Percentiles rank a stretch among this genome's conserved stretches.
These are phyloP conservation scores for Rhombomys opimus DNA, from an alignment of 2,113 vertebrate genomes.

Conservation along the genomic window DNA sequence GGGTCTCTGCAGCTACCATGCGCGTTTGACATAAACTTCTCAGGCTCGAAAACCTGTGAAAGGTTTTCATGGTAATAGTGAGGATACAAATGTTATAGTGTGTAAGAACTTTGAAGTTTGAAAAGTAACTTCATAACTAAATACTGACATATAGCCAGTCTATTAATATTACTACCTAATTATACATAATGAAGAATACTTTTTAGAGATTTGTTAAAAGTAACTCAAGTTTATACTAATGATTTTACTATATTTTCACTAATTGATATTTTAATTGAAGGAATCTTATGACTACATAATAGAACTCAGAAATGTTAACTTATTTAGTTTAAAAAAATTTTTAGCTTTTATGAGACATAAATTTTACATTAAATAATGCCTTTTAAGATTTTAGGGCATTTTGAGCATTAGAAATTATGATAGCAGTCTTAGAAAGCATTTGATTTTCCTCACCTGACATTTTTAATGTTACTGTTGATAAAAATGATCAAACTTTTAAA, in stretches of 20 bases:
- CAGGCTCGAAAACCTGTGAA: not conserved
- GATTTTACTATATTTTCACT: conserved; percentile 46
- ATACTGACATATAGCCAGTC: not conserved
- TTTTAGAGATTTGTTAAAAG: conserved; percentile 53
- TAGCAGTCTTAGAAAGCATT: conserved; percentile 45
- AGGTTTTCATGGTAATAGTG: not conserved
- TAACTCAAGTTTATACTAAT: conserved; percentile 46
- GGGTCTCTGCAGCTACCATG: not conserved
- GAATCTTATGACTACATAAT: conserved; percentile 2
- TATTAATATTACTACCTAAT: conserved; percentile 5
- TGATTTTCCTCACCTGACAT: conserved; percentile 21
- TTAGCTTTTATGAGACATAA: not conserved
- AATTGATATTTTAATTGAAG: conserved; percentile 56
- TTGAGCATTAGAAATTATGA: conserved; percentile 24
- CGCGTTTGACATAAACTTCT: not conserved
- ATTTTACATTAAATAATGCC: conserved; percentile 14
- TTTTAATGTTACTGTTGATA: conserved; percentile 48
- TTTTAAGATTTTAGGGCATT: conserved; percentile 38
- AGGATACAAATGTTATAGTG: not conserved
- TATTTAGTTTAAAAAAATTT: conserved; percentile 46
- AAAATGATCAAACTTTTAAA: not conserved
- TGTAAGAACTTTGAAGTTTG: conserved; percentile 31
- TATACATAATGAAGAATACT: conserved; percentile 20
- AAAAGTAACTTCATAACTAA: conserved; percentile 24
- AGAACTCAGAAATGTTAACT: not conserved